phyloP scores from a whole-genome alignment of 2,888 invertebrate genomes.

The Folsomia candida region DNA sequence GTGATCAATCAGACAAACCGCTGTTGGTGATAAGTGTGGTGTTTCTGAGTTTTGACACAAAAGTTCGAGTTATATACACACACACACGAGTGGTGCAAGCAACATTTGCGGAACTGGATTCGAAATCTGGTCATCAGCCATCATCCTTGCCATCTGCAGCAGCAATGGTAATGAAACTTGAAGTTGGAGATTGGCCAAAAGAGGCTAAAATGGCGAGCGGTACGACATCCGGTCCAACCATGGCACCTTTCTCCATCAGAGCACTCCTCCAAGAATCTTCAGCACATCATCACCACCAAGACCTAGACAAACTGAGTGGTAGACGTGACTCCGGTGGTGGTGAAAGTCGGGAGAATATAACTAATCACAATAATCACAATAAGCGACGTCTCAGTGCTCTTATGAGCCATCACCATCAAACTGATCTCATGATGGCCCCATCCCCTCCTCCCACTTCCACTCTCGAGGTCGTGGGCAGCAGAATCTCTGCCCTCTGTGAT shows the following conservation, averaged over 20 bases:
- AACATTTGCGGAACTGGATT: not conserved
- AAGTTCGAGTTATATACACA: too few relatives aligned
- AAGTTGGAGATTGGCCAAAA: constrained; percentile 50
- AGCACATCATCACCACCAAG: constrained; percentile 23
- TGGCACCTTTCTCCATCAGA: constrained; percentile 49
- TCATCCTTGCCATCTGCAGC: not conserved
- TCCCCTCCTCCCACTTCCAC: constrained; percentile 17
- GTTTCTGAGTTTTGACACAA: too few relatives aligned
- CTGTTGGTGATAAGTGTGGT: too few relatives aligned
- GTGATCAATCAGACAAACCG: too few relatives aligned
- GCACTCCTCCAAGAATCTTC: constrained; percentile 47
- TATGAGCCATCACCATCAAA: constrained; percentile 16
- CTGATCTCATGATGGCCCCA: constrained; percentile 26
- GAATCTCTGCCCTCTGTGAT: constrained; percentile 50
- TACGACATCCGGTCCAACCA: constrained; percentile 13
- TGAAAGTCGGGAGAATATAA: not conserved
- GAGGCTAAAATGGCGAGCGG: constrained; percentile 50
- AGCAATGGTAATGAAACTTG: constrained; percentile 51
- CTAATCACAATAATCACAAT: constrained; percentile 17
- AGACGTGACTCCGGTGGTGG: too few relatives aligned
- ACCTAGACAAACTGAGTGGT: constrained; percentile 12
- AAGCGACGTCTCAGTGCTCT: constrained; percentile 10
- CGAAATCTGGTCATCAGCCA: not conserved
- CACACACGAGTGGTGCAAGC: too few relatives aligned
- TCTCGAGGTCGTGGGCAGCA: constrained; percentile 4